Evolutionary conservation across 2,888 invertebrate genomes (phyloP), one percentile per base, ranked within the genome.

Genomic region (Calameuta filiformis): DNA sequence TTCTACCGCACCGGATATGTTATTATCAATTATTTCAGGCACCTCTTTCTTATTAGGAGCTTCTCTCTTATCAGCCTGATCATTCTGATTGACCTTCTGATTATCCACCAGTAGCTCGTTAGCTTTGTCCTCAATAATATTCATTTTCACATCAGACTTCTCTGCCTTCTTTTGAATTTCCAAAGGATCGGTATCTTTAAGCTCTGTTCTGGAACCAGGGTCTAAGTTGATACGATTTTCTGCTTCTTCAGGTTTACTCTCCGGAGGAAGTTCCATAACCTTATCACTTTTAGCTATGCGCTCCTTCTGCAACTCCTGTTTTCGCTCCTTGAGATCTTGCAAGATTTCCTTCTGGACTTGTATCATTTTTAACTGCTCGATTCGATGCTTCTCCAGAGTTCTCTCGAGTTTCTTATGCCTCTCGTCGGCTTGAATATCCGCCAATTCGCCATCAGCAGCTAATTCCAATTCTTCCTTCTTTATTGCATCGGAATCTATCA

Each of bases 271-370:
- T 4, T 71, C 12, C 0, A 31, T 11, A 4, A 15, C 31, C 15
- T 71, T 71, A 1, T 71, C 33, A 6, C 33, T 34, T 15, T 23
- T 56, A 2, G 81, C 89, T 87, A 80, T 91, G 88, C 1, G 87
- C 88, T 11, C 90, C 89, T 84, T 90, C 83, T 93, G 90, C 9
- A 93, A 83, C 83, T 93, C 93, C 80, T 93, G 90, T 79, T 93
- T 93, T 9, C 94, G 93, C 82, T 94, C 93, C 78, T 94, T 93
- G 34, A 95, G 92, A 87, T 95, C 94, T 81, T 94, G 92, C 73
- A 95, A 88, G 79, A 95, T 92, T 87, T 94, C 93, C 84, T 95
- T 94, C 85, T 95, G 95, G 87, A 95, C 94, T 83, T 95, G 93
- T 56, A 95, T 92, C 80, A 96, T 90, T 88, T 95, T 93, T 85